Evolutionary conservation across 2,797 vertebrate species (phyloP), one percentile per base, ranked within the genome.

Genomic region (Rhinogobio ventralis): DNA sequence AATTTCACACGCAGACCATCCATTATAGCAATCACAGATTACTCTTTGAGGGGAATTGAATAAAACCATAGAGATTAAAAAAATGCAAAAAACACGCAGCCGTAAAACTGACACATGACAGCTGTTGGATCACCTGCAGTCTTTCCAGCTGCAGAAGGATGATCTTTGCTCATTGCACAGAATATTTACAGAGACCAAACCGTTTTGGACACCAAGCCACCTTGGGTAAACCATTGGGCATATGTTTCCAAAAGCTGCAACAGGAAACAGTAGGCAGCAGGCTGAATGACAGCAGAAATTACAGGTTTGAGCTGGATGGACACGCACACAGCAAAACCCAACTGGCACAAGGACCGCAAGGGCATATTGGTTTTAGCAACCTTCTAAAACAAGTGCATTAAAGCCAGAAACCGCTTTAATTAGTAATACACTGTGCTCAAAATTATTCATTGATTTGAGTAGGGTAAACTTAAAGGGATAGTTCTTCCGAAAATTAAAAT

Each of bases 201-300:
- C 51, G 5, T 86, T 87, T 92, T 88, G 91, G 92, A 91, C 91
- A 90, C 85, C 91, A 91, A 81, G 92, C 91, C 93, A 92, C 91
- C 92, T 89, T 94, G 93, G 92, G 93, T 93, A 79, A 92, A 91
- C 93, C 87, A 68, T 91, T 80, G 85, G 92, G 91, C 92, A 90
- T 90, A 91, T 93, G 84, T 93, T 94, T 93, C 94, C 94, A 95
- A 95, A 95, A 95, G 94, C 94, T 92, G 94, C 94, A 93, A 93
- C 95, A 94, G 94, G 94, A 95, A 95, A 89, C 93, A 93, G 93
- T 92, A 93, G 94, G 93, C 93, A 95, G 93, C 90, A 92, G 91
- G 90, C 91, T 90, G 91, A 88, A 88, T 92, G 94, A 90, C 92
- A 88, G 90, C 33, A 93, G 90, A 95, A 95, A 95, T 96, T 95